A percentile compares a stretch with the other conserved stretches of the same genome.
phyloP scores from a whole-genome alignment of 1,140 invertebrate species.

The Zaprionus tsacasi region DNA sequence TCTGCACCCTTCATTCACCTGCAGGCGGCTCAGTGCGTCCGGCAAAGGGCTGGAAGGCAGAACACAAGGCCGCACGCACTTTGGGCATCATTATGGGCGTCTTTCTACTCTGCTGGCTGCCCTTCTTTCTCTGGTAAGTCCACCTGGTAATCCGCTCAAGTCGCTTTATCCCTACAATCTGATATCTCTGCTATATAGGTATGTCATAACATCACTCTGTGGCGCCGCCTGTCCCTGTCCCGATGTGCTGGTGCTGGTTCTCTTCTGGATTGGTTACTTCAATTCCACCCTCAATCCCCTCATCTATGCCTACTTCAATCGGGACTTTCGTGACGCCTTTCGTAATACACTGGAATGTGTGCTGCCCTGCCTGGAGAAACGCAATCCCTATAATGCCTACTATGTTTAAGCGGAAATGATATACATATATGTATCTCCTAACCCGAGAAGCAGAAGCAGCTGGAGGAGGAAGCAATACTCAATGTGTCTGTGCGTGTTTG shows the following conservation, averaged over 20 bases:
- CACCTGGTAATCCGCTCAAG: neutral
- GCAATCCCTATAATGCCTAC: conserved; percentile 85
- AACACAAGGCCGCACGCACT: conserved; percentile 97
- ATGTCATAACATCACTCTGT: conserved; percentile 94
- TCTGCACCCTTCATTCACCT: neutral
- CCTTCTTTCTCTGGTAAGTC: conserved; percentile 96
- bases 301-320: conserved; percentile 99
- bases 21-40: conserved; percentile 90
- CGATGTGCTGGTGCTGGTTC: conserved; percentile 90
- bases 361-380: conserved; percentile 88
- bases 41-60: conserved; percentile 92
- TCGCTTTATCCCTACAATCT: neutral
- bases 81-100: conserved; percentile 97
- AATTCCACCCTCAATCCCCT: conserved; percentile 98
- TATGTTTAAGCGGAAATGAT: conserved; percentile 84
- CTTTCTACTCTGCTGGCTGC: conserved; percentile 98
- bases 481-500: conserved; percentile 52
- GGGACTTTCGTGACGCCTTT: conserved; percentile 98
- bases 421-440: conserved; percentile 19
- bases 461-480: conserved; percentile 64
- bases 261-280: conserved; percentile 95
- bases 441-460: no score
- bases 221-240: conserved; percentile 92
- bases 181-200: conserved; percentile 85
- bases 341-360: conserved; percentile 95